Evolutionary conservation across 2,113 vertebrate genomes (phyloP), one percentile per base, ranked within the genome.

Genomic region (Pachypanchax playfairii): DNA sequence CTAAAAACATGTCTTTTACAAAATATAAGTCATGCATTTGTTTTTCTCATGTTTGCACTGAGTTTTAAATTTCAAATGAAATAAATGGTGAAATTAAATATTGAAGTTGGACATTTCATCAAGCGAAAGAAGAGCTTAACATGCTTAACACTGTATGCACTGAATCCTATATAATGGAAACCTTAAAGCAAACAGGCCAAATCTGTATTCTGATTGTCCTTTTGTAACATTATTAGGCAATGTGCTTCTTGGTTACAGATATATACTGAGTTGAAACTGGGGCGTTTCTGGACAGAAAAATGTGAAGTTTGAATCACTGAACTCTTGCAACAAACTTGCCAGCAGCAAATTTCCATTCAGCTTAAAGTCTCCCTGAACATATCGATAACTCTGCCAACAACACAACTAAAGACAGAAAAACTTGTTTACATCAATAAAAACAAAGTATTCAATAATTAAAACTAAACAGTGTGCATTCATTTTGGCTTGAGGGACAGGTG

Each of bases 391-490:
- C 38, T 41, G 36, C 57, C 29, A 53, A 73, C 24, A 69, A 62
- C 33, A 67, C 26, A 42, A 75, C 35, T 55, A 55, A 65, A 63
- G 22, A 57, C 62, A 26, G 14, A 57, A 36, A 80, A 70, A 47
- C 9, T 8, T 18, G 38, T 36, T 39, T 31, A 68, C 36, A 43
- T 59, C 53, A 49, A 53, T 68, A 53, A 56, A 54, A 75, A 73
- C 20, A 56, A 50, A 47, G 35, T 21, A 68, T 2, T 41, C 24
- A 31, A 21, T 47, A 39, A 14, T 17, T 13, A 4, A 12, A 1
- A 46, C 47, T 54, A 54, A 61, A 12, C 36, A 54, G 53, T 51
- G 60, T 11, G 9, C 70, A 75, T 82, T 86, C 62, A 76, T 82
- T 82, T 79, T 66, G 75, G 62, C 51, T 65, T 41, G 55, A 64